Evolutionary conservation across 2,113 vertebrate genomes (phyloP).

Genomic region (Carlito syrichta): DNA sequence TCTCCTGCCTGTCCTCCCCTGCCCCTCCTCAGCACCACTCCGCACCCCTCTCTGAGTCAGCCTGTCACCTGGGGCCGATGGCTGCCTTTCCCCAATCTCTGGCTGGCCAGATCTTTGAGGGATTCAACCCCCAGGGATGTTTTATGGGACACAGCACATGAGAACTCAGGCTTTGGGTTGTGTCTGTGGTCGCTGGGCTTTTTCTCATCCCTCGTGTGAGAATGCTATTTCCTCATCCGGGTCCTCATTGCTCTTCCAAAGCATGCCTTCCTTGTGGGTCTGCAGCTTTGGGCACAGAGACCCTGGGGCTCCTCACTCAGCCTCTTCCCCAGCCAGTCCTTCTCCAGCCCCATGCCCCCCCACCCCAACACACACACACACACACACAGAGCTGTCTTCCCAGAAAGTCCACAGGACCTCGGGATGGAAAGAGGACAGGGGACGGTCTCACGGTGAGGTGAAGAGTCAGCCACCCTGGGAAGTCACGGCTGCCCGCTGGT

Average conservation of each 20-base stretch:
- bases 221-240: neutral
- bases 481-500: neutral
- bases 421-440: neutral
- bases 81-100: neutral
- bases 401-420: neutral
- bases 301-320: neutral
- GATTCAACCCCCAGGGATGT: neutral
- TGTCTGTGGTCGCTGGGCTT: neutral
- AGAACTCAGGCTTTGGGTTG: neutral
- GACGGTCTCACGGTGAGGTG: neutral
- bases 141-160: neutral
- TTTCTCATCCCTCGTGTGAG: too few species aligned
- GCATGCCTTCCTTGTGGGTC: neutral
- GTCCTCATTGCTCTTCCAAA: neutral
- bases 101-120: neutral
- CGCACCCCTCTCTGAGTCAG: neutral
- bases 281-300: neutral
- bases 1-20: neutral
- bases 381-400: neutral
- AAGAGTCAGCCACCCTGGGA: neutral
- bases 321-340: neutral
- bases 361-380: too few species aligned
- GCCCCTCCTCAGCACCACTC: neutral
- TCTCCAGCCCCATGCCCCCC: neutral
- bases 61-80: neutral